Conservation (phyloP, 2,797 vertebrate genomes). For the Botia almorhae region DNA sequence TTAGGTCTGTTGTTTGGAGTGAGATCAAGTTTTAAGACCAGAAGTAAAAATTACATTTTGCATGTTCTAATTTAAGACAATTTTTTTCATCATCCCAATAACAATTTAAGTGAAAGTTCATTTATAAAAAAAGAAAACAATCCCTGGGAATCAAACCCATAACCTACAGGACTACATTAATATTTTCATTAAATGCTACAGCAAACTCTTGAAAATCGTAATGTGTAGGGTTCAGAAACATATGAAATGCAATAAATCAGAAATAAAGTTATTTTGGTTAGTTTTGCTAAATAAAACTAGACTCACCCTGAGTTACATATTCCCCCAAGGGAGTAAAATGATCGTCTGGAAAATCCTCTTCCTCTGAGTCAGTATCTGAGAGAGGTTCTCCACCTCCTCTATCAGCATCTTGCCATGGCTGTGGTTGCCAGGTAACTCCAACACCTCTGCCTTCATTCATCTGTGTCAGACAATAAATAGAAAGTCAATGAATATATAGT, state of each 20-base stretch:
- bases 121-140: too few relatives aligned
- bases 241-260: neutral
- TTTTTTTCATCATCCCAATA: too few relatives aligned
- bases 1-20: too few relatives aligned
- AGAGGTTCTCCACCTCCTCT: conserved; percentile 78
- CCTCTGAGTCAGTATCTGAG: conserved; percentile 83
- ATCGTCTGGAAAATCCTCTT: conserved; percentile 85
- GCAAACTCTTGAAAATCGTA: neutral
- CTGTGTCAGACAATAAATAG: conserved; percentile 53
- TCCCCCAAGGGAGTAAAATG: conserved; percentile 81
- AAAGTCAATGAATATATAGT: neutral
- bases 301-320: conserved; percentile 80
- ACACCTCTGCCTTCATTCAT: conserved; percentile 78
- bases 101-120: too few relatives aligned
- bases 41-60: too few relatives aligned
- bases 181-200: neutral
- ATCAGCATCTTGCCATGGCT: conserved; percentile 83
- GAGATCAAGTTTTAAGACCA: too few relatives aligned
- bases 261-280: too few relatives aligned
- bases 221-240: neutral
- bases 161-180: too few relatives aligned
- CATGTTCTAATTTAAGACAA: too few relatives aligned
- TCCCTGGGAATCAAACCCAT: too few relatives aligned
- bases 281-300: neutral
- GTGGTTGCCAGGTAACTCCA: conserved; percentile 79